Percentiles rank a stretch among this genome's conserved stretches.
Evolutionary conservation across 2,797 vertebrate species (phyloP).

Genomic region (Ctenochaetus hawaiiensis): DNA sequence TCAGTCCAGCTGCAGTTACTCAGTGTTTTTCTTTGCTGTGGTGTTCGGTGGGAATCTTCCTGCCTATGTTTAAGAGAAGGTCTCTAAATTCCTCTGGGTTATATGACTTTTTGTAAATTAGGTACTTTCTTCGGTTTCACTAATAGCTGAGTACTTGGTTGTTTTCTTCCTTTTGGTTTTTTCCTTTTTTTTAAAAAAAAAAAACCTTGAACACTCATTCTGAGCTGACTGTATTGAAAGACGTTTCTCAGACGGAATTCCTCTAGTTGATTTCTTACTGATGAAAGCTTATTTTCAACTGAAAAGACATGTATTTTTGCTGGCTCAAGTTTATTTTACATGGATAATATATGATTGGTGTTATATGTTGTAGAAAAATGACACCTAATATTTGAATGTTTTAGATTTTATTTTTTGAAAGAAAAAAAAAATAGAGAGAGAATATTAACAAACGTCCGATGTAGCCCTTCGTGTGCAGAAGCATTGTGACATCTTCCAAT

Average conservation of each 20-base stretch:
- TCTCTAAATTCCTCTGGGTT: constrained; percentile 35
- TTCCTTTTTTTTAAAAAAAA: constrained; percentile 7
- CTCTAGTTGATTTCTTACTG: constrained; percentile 63
- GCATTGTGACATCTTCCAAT: constrained; percentile 34
- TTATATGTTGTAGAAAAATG: constrained; percentile 53
- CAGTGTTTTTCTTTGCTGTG: constrained; percentile 41
- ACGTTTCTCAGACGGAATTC: constrained; percentile 55
- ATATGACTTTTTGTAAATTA: constrained; percentile 42
- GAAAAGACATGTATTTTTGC: constrained; percentile 81
- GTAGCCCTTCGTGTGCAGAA: constrained; percentile 44
- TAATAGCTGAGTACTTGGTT: constrained; percentile 34
- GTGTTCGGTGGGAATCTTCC: constrained; percentile 37
- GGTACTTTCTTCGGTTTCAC: constrained; percentile 52
- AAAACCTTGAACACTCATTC: constrained; percentile 32
- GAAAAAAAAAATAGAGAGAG: constrained; percentile 21
- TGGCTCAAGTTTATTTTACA: constrained; percentile 82
- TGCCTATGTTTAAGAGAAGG: constrained; percentile 32
- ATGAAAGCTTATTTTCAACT: constrained; percentile 75
- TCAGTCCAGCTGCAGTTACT: constrained; percentile 44
- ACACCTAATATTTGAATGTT: constrained; percentile 77
- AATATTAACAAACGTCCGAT: constrained; percentile 50
- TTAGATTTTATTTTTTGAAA: constrained; percentile 81
- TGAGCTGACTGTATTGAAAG: constrained; percentile 45
- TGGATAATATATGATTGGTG: constrained; percentile 77
- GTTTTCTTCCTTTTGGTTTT: constrained; percentile 24